These are phyloP conservation scores for Alethe castanea DNA, from an alignment of 2,113 vertebrate species.

Conservation along the genomic window DNA sequence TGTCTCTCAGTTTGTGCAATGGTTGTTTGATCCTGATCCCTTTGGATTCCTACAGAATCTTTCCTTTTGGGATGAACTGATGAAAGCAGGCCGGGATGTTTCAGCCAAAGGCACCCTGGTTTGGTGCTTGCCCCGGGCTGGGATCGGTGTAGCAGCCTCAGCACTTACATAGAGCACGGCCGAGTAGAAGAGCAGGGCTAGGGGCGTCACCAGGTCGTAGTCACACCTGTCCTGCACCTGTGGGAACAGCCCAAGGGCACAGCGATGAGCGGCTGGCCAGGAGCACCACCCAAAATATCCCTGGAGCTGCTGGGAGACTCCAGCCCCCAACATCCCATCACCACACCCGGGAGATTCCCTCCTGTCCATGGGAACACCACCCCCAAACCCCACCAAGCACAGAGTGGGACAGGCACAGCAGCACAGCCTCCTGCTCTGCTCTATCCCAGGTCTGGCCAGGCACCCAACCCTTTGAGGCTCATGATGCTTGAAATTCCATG, in stretches of 20 bases:
- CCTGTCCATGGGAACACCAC: accelerated
- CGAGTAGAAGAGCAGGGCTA: conserved; percentile 91
- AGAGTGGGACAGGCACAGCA: accelerated
- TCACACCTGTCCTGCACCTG: conserved; percentile 90
- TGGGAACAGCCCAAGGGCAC: not conserved
- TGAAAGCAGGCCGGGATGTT: not conserved
- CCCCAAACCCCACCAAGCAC: not conserved
- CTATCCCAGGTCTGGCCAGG: not conserved
- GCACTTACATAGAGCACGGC: conserved; percentile 85
- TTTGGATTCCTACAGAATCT: accelerated
- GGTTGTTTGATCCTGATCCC: not conserved
- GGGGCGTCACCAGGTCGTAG: conserved; percentile 87
- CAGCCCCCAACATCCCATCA: not conserved
- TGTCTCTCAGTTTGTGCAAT: not conserved
- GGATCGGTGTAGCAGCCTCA: not conserved
- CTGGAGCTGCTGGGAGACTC: accelerated
- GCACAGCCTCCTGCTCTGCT: not conserved
- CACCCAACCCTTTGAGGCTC: not conserved
- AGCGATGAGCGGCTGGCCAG: not conserved
- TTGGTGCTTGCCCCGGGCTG: accelerated
- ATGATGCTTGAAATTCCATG: not conserved
- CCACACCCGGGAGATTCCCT: not conserved
- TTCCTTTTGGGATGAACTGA: not conserved
- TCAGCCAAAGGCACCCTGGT: accelerated
- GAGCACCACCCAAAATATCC: not conserved